Conservation (phyloP, 2,888 invertebrate species). For the Lepidonotus clava region DNA sequence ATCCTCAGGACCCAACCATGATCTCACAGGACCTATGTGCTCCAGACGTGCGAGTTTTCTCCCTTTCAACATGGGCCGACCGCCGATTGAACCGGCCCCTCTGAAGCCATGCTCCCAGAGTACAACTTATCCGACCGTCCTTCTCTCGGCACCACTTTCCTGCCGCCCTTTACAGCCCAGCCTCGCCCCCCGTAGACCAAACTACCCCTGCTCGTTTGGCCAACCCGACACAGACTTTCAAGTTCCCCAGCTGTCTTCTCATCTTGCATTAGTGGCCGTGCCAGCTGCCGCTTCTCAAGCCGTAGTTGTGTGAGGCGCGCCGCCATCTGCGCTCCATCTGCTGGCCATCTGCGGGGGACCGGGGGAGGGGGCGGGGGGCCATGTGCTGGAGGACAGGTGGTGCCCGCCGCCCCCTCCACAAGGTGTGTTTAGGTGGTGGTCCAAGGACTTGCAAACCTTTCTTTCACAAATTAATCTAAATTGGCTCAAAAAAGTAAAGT, state of each 20-base stretch:
- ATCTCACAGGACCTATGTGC: too few species aligned
- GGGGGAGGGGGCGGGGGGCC: neutral
- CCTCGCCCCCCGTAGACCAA: neutral
- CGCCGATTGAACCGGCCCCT: too few species aligned
- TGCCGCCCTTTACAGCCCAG: neutral
- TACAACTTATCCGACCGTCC: too few species aligned
- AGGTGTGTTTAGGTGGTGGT: too few species aligned
- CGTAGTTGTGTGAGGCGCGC: neutral
- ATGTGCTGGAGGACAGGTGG: conserved; percentile 5
- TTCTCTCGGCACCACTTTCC: neutral
- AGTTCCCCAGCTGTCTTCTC: conserved; percentile 22
- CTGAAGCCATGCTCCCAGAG: too few species aligned
- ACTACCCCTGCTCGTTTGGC: neutral
- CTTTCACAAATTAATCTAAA: too few species aligned
- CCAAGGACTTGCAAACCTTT: too few species aligned
- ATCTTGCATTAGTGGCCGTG: neutral
- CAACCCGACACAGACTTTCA: neutral
- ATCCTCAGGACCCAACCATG: too few species aligned
- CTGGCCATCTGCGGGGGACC: neutral
- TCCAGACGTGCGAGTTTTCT: too few species aligned
- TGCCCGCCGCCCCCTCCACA: neutral
- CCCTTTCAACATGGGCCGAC: too few species aligned
- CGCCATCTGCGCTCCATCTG: conserved; percentile 18
- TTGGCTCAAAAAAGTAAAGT: too few species aligned
- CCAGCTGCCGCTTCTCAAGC: conserved; percentile 34